These are phyloP conservation scores for Hystrix cristata DNA, from an alignment of 2,113 vertebrate species.

Conservation along the genomic window DNA sequence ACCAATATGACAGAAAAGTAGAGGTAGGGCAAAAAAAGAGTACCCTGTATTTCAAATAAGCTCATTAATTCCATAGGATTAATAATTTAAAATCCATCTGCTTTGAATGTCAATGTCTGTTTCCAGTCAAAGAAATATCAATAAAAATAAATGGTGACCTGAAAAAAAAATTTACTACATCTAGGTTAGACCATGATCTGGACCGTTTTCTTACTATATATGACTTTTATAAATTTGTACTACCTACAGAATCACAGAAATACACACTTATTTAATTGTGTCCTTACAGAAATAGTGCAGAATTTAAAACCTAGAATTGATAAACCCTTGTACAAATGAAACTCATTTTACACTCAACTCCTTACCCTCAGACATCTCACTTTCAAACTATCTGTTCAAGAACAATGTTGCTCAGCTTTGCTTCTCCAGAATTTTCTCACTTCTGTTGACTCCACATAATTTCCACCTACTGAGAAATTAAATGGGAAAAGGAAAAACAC, in stretches of 20 bases:
- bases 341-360: background rate
- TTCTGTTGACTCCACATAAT: background rate
- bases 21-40: background rate
- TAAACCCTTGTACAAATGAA: background rate
- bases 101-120: constrained; percentile 54
- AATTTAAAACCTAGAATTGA: constrained; percentile 11
- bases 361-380: background rate
- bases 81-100: constrained; percentile 76
- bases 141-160: constrained; percentile 62
- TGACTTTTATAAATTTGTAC: constrained; percentile 49
- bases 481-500: background rate
- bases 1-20: constrained; percentile 44
- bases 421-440: background rate
- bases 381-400: constrained; percentile 26
- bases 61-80: constrained; percentile 73
- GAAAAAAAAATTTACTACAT: constrained; percentile 33
- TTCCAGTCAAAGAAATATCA: constrained; percentile 50
- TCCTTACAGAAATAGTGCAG: background rate
- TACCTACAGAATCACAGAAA: constrained; percentile 44
- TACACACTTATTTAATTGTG: background rate
- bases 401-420: background rate
- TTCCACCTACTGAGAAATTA: constrained; percentile 18
- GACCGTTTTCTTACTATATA: constrained; percentile 28
- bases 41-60: constrained; percentile 36
- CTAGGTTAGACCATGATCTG: constrained; percentile 1